Conservation (phyloP, 2,113 vertebrate species). For the Antechinus stuartii region DNA sequence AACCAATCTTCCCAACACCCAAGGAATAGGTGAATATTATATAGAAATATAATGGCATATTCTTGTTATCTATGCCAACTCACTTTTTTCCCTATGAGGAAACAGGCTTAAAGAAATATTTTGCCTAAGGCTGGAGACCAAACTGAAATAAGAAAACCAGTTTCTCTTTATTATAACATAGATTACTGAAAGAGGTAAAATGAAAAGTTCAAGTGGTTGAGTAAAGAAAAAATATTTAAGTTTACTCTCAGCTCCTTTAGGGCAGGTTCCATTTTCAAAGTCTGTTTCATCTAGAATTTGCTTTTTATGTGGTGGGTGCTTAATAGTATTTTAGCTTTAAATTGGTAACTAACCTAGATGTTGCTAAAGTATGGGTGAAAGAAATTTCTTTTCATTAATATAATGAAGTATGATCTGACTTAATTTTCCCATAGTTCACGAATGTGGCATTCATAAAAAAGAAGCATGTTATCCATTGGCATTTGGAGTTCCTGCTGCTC, state of each 20-base stretch:
- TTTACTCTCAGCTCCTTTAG: not conserved
- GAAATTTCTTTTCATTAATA: not conserved
- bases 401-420: constrained; percentile 3
- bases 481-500: constrained; percentile 94
- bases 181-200: not conserved
- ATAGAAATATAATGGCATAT: not conserved
- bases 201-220: not conserved
- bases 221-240: constrained; percentile 1
- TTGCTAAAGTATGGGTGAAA: not conserved
- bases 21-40: too few relatives aligned
- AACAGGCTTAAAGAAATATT: not conserved
- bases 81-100: not conserved
- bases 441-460: constrained; percentile 90
- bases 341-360: not conserved
- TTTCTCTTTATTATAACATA: not conserved
- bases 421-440: constrained; percentile 84
- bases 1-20: too few relatives aligned
- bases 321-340: not conserved
- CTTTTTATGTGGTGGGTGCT: not conserved
- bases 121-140: not conserved
- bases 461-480: constrained; percentile 94
- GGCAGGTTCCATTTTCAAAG: not conserved
- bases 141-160: not conserved
- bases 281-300: not conserved
- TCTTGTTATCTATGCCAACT: not conserved